Evolutionary conservation across 2,797 vertebrate species (phyloP).

Genomic region (Helarctos malayanus): DNA sequence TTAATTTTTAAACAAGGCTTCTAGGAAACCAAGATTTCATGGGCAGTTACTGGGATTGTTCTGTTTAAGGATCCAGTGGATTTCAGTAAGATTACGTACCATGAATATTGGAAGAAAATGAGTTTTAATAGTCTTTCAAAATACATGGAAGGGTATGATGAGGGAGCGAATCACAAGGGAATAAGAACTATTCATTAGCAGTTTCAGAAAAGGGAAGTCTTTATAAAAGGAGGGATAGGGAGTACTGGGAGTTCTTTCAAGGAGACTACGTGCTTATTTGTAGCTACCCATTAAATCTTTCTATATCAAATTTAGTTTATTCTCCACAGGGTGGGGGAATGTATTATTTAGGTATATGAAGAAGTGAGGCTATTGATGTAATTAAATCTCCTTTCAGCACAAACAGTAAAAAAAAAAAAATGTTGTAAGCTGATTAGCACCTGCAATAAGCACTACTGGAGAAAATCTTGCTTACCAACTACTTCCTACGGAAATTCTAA

Average conservation of each 20-base stretch:
- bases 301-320: conserved; percentile 76
- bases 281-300: conserved; percentile 71
- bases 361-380: conserved; percentile 64
- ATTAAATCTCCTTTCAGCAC: conserved; percentile 76
- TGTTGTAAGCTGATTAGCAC: conserved; percentile 74
- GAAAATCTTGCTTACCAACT: conserved; percentile 57
- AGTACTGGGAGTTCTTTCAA: conserved; percentile 74
- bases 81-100: conserved; percentile 62
- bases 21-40: conserved; percentile 58
- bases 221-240: conserved; percentile 67
- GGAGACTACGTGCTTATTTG: conserved; percentile 77
- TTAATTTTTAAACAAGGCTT: conserved; percentile 51
- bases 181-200: conserved; percentile 72
- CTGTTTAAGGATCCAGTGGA: conserved; percentile 29
- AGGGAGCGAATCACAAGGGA: conserved; percentile 62
- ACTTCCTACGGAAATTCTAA: conserved; percentile 63
- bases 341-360: conserved; percentile 74
- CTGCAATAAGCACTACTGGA: conserved; percentile 48
- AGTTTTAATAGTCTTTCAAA: conserved; percentile 72
- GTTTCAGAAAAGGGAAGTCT: conserved; percentile 77
- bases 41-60: neutral
- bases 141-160: conserved; percentile 62
- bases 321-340: conserved; percentile 70
- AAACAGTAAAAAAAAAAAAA: conserved; percentile 53
- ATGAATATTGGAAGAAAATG: conserved; percentile 60